These are phyloP conservation scores for Aulostomus chinensis DNA, from an alignment of 2,797 vertebrate genomes.

Conservation along the genomic window DNA sequence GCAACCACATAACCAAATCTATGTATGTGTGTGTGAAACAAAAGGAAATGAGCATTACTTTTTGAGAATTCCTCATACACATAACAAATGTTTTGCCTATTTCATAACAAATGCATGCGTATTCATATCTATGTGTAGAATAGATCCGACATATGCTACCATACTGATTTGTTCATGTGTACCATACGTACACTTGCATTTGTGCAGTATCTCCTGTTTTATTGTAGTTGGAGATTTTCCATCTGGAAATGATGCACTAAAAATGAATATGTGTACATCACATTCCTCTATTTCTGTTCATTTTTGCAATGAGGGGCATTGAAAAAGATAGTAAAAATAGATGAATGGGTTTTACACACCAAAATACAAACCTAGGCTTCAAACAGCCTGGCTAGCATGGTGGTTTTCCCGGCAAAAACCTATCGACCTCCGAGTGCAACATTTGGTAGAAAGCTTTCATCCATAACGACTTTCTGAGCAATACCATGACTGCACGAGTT, in stretches of 20 bases:
- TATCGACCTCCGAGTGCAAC: constrained; percentile 55
- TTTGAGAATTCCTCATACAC: no score
- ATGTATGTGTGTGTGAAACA: no score
- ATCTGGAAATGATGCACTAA: background rate
- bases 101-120: no score
- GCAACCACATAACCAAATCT: no score
- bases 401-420: constrained; percentile 68
- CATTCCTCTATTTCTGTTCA: constrained; percentile 24
- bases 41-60: no score
- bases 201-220: no score
- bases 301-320: constrained; percentile 25
- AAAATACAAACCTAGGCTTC: constrained; percentile 68
- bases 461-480: constrained; percentile 40
- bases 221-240: background rate
- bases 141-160: no score
- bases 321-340: constrained; percentile 67
- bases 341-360: constrained; percentile 62
- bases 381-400: constrained; percentile 52
- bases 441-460: constrained; percentile 62
- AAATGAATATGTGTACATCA: background rate
- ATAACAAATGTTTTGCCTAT: no score
- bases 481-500: constrained; percentile 46
- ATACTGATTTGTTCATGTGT: no score
- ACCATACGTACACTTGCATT: no score
- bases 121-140: no score